Conservation (phyloP, 2,113 vertebrate species). For the Corydoras maculifer region DNA sequence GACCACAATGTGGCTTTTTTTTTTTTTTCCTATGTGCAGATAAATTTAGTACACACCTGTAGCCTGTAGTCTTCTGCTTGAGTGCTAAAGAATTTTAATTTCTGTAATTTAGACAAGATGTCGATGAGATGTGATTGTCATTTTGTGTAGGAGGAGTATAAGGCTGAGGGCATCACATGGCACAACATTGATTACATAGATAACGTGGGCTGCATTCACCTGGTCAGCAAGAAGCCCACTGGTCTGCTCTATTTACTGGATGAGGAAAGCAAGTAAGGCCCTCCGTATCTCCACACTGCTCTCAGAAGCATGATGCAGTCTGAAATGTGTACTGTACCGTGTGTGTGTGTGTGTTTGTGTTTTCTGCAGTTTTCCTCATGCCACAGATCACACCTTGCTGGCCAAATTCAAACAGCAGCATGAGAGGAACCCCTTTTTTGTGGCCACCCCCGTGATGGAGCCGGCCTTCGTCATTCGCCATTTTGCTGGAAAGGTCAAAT, state of each 20-base stretch:
- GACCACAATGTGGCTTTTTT: too few species aligned
- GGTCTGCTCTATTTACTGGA: slow-evolving; percentile 93
- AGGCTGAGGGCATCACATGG: slow-evolving; percentile 93
- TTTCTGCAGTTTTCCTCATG: slow-evolving; percentile 80
- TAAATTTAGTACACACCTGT: too few species aligned
- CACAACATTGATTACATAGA: slow-evolving; percentile 97
- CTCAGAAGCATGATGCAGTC: background rate
- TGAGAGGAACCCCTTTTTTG: slow-evolving; percentile 87
- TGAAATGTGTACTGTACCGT: background rate
- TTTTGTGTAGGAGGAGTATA: slow-evolving; percentile 83
- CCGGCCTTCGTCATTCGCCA: slow-evolving; percentile 94
- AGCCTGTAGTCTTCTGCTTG: too few species aligned
- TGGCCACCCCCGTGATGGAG: slow-evolving; percentile 88
- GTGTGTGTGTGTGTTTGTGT: background rate
- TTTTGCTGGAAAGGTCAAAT: slow-evolving; percentile 94
- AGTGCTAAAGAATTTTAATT: too few species aligned
- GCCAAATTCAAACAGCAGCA: slow-evolving; percentile 98
- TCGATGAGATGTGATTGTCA: too few species aligned
- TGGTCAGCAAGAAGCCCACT: slow-evolving; percentile 96
- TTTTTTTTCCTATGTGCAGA: too few species aligned
- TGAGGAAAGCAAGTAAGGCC: slow-evolving; percentile 95
- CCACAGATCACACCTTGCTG: slow-evolving; percentile 88
- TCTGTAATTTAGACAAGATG: too few species aligned
- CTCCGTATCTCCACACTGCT: background rate
- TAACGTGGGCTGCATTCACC: slow-evolving; percentile 94